Base-by-base conservation (phyloP, 2,888 invertebrate genomes). In the Lepidonotus clava region DNA sequence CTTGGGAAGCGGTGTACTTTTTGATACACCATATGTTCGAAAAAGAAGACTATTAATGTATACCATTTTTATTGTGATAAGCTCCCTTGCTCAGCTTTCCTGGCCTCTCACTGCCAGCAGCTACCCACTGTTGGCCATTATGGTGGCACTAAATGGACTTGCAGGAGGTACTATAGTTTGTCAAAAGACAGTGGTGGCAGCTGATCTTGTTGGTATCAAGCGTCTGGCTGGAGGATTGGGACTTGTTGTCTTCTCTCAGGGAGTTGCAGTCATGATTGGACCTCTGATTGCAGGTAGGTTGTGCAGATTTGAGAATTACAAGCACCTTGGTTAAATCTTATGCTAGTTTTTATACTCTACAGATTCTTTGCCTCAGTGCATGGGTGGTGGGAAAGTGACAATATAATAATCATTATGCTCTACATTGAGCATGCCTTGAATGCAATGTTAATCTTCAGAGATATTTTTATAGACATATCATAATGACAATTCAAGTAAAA, bases 251-350 rank as follows among this genome's bases (percentile, higher is more conserved):
- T 90, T 90, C 38, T 90, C 90, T 71, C 92, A 91, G 87, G 92
- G 92, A 32, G 86, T 91, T 21, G 91, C 90, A 4, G 89, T 91
- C 14, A 86, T 92, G 8, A 85, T 91, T 51, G 92, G 91, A 32
- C 92, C 92, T 1, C 89, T 90, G 1, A 56, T 92, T 24, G 91
- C 91, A 77, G 92, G 92, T 92, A 38, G n/a, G n/a, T n/a, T n/a
- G n/a, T n/a, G n/a, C n/a, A n/a, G n/a, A n/a, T n/a, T n/a, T n/a
- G n/a, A n/a, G n/a, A n/a, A n/a, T n/a, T n/a, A n/a, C n/a, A n/a
- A n/a, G n/a, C n/a, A n/a, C n/a, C n/a, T n/a, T n/a, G n/a, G n/a
- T n/a, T n/a, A n/a, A n/a, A n/a, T n/a, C n/a, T n/a, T n/a, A n/a
- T n/a, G n/a, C n/a, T n/a, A 36, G 71, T 71, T 66, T 56, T 56